phyloP scores from a whole-genome alignment of 2,888 invertebrate genomes.

The Drosophila nr. medialis region DNA sequence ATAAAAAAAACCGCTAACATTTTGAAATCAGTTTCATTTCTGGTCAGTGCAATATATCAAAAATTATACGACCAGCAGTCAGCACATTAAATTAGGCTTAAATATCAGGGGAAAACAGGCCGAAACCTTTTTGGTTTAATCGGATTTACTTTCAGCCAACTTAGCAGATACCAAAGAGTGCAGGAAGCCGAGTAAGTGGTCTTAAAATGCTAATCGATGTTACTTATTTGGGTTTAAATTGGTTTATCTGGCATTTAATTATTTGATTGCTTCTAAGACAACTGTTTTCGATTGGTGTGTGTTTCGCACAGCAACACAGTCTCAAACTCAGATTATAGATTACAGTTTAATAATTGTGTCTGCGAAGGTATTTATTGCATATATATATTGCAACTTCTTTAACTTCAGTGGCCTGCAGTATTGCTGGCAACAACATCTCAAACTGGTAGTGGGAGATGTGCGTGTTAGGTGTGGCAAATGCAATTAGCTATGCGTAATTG shows the following conservation, averaged over 20 bases:
- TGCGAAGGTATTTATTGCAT: neutral
- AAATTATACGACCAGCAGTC: neutral
- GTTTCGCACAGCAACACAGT: neutral
- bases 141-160: neutral
- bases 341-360: neutral
- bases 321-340: neutral
- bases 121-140: neutral
- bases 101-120: neutral
- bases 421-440: neutral
- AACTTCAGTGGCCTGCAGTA: neutral
- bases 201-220: neutral
- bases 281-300: neutral
- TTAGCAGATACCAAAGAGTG: neutral
- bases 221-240: neutral
- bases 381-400: neutral
- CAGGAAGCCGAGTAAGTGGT: neutral
- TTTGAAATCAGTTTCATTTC: slow-evolving; percentile 18
- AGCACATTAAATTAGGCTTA: neutral
- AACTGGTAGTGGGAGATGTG: neutral
- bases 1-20: slow-evolving; percentile 2
- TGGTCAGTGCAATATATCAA: slow-evolving; percentile 1
- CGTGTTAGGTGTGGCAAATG: slow-evolving; percentile 22
- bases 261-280: neutral
- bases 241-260: neutral
- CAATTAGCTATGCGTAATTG: slow-evolving; percentile 65